Conservation (phyloP, 2,113 vertebrate genomes). For the Chloropsis cyanopogon region DNA sequence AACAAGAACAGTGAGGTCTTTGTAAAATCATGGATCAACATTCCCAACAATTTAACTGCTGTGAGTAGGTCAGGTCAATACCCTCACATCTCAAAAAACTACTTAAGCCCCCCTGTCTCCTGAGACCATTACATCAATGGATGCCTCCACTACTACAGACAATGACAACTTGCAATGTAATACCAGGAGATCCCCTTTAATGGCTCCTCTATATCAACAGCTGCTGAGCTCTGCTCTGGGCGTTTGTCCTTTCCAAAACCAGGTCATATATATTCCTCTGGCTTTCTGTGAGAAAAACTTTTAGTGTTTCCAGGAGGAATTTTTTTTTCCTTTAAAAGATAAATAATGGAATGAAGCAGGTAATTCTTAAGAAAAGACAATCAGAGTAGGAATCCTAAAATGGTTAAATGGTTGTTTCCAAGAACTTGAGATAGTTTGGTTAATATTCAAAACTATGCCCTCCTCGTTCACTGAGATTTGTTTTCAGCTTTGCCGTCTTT, state of each 20-base stretch:
- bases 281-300: neutral
- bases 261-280: neutral
- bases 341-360: neutral
- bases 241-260: neutral
- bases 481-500: neutral
- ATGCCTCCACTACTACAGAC: conserved; percentile 12
- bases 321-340: neutral
- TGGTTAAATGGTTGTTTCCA: neutral
- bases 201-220: conserved; percentile 31
- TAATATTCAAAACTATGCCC: neutral
- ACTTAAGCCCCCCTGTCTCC: conserved; percentile 32
- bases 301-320: neutral
- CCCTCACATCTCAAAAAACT: conserved; percentile 61
- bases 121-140: conserved; percentile 59
- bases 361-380: neutral
- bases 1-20: conserved; percentile 69
- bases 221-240: conserved; percentile 1
- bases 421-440: neutral
- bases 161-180: conserved; percentile 57
- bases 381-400: neutral
- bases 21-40: conserved; percentile 70
- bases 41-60: conserved; percentile 67
- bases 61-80: conserved; percentile 65
- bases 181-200: conserved; percentile 30
- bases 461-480: neutral